Conservation (phyloP, 37 sponge, comb jelly and placozoan species). For the Halichondria panicea region DNA sequence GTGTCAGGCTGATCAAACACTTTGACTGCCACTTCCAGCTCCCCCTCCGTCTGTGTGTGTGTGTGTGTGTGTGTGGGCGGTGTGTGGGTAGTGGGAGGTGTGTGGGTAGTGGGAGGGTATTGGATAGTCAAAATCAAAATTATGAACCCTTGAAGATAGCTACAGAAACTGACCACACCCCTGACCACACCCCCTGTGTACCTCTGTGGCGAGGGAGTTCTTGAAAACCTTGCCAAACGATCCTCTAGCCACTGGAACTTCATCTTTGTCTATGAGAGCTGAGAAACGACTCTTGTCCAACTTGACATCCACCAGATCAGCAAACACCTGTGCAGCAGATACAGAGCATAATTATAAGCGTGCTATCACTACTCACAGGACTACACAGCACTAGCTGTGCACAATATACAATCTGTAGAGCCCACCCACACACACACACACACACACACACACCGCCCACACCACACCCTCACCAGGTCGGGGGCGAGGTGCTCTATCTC, state of each 20-base stretch:
- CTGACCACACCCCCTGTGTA: conserved; percentile 12
- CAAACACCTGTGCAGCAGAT: conserved; percentile 54
- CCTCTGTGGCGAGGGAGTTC: conserved; percentile 6
- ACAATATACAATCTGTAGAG: too few relatives aligned
- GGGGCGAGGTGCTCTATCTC: conserved; percentile 44
- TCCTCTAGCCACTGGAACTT: conserved; percentile 7
- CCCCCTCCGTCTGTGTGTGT: neutral
- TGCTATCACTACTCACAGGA: too few relatives aligned
- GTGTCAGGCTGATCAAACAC: conserved; percentile 32
- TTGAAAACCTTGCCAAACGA: conserved; percentile 40
- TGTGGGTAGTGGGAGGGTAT: neutral
- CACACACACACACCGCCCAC: too few relatives aligned
- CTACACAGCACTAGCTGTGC: too few relatives aligned
- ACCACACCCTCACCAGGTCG: conserved; percentile 56
- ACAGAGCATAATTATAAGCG: too few relatives aligned
- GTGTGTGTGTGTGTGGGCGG: neutral
- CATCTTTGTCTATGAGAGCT: conserved; percentile 24
- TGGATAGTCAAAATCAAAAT: neutral
- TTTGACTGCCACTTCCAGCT: conserved; percentile 55
- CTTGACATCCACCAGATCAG: conserved; percentile 45
- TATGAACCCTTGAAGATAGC: neutral
- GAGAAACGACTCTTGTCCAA: conserved; percentile 23
- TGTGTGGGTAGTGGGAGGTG: neutral
- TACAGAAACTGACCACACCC: neutral
- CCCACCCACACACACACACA: too few relatives aligned